Base-by-base conservation (phyloP, 2,113 vertebrate species). In the Cyprinodon variegatus region DNA sequence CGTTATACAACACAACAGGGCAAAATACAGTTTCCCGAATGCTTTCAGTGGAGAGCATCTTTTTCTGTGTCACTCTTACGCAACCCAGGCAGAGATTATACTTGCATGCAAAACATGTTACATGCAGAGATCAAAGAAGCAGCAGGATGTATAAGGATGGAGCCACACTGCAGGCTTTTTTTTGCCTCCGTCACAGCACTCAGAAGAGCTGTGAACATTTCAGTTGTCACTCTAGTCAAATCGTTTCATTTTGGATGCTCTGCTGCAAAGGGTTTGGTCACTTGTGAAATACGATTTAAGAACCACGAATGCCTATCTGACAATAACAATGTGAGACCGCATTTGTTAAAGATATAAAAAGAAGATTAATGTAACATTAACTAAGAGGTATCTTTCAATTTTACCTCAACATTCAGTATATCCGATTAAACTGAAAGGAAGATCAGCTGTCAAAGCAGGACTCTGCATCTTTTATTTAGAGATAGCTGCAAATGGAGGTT, bases 91-190 rank as follows among this genome's bases (percentile, higher is more conserved):
- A 3, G n/a, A 11, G 10, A n/a, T 22, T 50, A 60, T 60, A 72
- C 29, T 41, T 38, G 22, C 46, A n/a, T 50, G 66, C 38, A 63
- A 63, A 59, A 67, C 53, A 65, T 68, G 59, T 53, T 48, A 22
- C 41, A 17, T 50, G 65, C 43, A 41, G 48, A 61, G 75, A 74
- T 29, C 20, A 6, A 41, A 43, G 29, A 46, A 40, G 57, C 39
- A n/a, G 57, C 15, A 48, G 63, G 67, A 22, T 68, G 63, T 10
- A 40, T 75, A 4, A 53, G 40, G 68, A 76, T 46, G 65, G 40
- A 38, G 48, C 36, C 36, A 8, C 13, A 2, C 69, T 38, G 65
- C 60, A 70, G 61, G 57, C 43, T 70, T 70, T 70, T 70, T 11
- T 70, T 29, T 11, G 1, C 13, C 20, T 2, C 59, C 57, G 68